These are phyloP conservation scores for Hypsopygia costalis DNA, from an alignment of 2,888 invertebrate species.

Conservation along the genomic window DNA sequence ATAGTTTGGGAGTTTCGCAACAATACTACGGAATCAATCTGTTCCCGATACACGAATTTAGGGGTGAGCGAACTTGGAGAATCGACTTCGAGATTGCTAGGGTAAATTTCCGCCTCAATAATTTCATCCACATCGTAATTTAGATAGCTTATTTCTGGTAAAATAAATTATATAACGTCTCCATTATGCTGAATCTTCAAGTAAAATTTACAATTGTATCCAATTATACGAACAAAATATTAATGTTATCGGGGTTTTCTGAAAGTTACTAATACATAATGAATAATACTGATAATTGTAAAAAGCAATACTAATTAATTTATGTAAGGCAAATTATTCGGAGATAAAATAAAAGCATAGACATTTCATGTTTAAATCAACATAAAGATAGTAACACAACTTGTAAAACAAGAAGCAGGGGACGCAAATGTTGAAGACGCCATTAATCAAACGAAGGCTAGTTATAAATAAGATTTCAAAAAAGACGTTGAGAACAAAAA, in stretches of 20 bases:
- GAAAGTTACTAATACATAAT: too few species aligned
- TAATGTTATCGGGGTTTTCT: too few species aligned
- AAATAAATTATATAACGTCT: background rate
- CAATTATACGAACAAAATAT: too few species aligned
- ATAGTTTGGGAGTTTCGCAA: slow-evolving; percentile 41
- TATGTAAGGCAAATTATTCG: too few species aligned
- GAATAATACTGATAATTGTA: too few species aligned
- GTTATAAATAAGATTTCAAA: slow-evolving; percentile 15
- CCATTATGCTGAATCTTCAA: background rate
- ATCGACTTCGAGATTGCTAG: slow-evolving; percentile 15
- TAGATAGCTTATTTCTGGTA: background rate
- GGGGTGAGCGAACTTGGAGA: slow-evolving; percentile 24
- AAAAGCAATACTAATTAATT: too few species aligned
- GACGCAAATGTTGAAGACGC: slow-evolving; percentile 9
- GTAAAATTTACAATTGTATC: too few species aligned
- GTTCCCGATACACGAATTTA: slow-evolving; percentile 21
- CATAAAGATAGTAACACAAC: slow-evolving; percentile 4
- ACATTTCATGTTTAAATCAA: slow-evolving; percentile 1
- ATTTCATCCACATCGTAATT: slow-evolving; percentile 1
- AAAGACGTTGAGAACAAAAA: slow-evolving; percentile 12
- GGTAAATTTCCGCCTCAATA: slow-evolving; percentile 11
- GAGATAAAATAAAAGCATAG: too few species aligned
- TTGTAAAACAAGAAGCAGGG: slow-evolving; percentile 9
- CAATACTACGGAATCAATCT: slow-evolving; percentile 33
- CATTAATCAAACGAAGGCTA: slow-evolving; percentile 17